These are phyloP conservation scores for Grammomys surdaster DNA, from an alignment of 2,113 vertebrate genomes.

Conservation along the genomic window DNA sequence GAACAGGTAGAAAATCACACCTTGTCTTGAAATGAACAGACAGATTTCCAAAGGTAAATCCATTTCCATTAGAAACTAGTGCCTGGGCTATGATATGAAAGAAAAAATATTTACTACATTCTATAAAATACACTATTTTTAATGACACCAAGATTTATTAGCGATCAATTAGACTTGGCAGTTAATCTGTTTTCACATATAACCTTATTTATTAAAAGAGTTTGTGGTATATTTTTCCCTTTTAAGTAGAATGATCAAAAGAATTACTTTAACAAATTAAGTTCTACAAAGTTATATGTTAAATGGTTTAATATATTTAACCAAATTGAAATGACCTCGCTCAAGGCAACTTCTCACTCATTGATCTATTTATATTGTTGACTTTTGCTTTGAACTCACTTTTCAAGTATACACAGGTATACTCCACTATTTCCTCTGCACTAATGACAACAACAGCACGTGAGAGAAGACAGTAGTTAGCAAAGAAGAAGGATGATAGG, in stretches of 20 bases:
- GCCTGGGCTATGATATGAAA: background rate
- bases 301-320: slow-evolving; percentile 66
- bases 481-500: slow-evolving; percentile 42
- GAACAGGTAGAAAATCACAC: background rate
- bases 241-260: slow-evolving; percentile 69
- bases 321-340: slow-evolving; percentile 64
- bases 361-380: slow-evolving; percentile 67
- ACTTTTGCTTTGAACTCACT: slow-evolving; percentile 59
- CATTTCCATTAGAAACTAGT: background rate
- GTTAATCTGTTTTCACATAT: slow-evolving; percentile 41
- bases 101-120: background rate
- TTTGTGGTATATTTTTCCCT: slow-evolving; percentile 25
- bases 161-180: slow-evolving; percentile 63
- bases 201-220: slow-evolving; percentile 57
- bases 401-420: slow-evolving; percentile 38
- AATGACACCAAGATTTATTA: slow-evolving; percentile 5
- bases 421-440: slow-evolving; percentile 44
- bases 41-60: background rate
- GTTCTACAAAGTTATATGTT: slow-evolving; percentile 64
- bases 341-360: slow-evolving; percentile 63
- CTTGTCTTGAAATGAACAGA: background rate
- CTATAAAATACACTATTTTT: background rate
- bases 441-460: slow-evolving; percentile 50
- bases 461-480: slow-evolving; percentile 57
- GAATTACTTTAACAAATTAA: slow-evolving; percentile 68